A percentile compares a stretch with the other conserved stretches of the same genome.
These are phyloP conservation scores for Nannoperca obscura DNA, from an alignment of 2,797 vertebrate species.

Conservation along the genomic window DNA sequence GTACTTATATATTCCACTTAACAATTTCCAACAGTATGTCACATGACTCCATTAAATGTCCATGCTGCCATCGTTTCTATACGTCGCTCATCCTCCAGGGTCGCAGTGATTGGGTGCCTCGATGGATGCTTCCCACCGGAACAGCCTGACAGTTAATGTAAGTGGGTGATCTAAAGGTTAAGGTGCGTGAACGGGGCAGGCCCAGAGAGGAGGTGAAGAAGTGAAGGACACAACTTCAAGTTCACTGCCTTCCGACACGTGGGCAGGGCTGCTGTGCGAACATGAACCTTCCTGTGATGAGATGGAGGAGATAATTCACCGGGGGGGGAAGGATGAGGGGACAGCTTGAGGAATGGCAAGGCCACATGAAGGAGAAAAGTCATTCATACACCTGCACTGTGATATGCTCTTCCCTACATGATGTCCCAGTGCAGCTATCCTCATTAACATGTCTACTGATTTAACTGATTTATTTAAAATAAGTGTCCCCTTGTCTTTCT, in stretches of 20 bases:
- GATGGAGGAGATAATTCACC: conserved; percentile 40
- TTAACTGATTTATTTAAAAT: conserved; percentile 1
- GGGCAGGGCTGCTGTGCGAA: background rate
- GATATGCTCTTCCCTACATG: conserved; percentile 8
- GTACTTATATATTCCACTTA: background rate
- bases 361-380: conserved; percentile 54
- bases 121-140: background rate
- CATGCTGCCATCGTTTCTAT: background rate
- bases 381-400: conserved; percentile 24
- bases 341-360: conserved; percentile 38
- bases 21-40: background rate
- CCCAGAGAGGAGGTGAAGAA: background rate
- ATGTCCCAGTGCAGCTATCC: conserved; percentile 7
- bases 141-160: conserved; percentile 19
- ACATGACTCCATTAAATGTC: background rate
- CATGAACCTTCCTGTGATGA: conserved; percentile 14
- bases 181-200: conserved; percentile 3
- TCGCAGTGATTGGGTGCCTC: background rate
- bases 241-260: background rate
- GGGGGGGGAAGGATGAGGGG: conserved; percentile 15
- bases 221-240: conserved; percentile 14
- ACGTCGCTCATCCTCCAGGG: background rate
- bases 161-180: conserved; percentile 6
- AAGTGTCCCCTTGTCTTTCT: background rate
- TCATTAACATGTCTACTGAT: conserved; percentile 38